Evolutionary conservation across 1,140 invertebrate genomes (phyloP).

Genomic region (Asobara japonica): DNA sequence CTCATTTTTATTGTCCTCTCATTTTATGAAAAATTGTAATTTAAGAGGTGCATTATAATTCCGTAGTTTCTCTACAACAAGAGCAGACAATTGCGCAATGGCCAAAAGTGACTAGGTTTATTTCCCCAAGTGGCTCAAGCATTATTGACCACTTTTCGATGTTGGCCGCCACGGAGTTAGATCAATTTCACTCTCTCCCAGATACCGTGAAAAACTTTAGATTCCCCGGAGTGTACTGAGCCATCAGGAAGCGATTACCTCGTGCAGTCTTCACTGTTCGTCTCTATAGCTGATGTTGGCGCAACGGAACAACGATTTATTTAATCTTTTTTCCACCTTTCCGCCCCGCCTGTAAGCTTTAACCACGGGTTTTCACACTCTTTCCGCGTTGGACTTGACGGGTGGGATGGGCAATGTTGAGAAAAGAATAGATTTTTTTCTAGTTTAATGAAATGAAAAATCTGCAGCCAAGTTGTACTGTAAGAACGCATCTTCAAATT

Average conservation of each 20-base stretch:
- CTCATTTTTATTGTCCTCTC: too few species aligned
- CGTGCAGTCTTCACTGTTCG: background rate
- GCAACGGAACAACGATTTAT: background rate
- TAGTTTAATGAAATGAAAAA: too few species aligned
- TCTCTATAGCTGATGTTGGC: background rate
- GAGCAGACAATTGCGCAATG: background rate
- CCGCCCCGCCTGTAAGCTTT: background rate
- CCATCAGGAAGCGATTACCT: slow-evolving; percentile 11
- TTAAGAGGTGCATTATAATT: too few species aligned
- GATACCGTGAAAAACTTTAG: background rate
- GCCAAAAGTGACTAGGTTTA: background rate
- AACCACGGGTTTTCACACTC: background rate
- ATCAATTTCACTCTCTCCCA: slow-evolving; percentile 6
- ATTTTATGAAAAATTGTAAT: too few species aligned
- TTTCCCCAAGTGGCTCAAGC: background rate
- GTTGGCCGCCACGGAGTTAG: background rate
- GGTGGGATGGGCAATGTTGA: too few species aligned
- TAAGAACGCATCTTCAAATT: too few species aligned
- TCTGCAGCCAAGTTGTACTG: too few species aligned
- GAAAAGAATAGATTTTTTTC: too few species aligned
- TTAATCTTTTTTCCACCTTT: background rate
- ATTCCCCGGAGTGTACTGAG: background rate
- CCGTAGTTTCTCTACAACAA: too few species aligned
- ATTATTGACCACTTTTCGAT: background rate
- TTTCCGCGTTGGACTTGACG: background rate